Evolutionary conservation across 2,797 vertebrate genomes (phyloP).

Genomic region (Lerista edwardsae): DNA sequence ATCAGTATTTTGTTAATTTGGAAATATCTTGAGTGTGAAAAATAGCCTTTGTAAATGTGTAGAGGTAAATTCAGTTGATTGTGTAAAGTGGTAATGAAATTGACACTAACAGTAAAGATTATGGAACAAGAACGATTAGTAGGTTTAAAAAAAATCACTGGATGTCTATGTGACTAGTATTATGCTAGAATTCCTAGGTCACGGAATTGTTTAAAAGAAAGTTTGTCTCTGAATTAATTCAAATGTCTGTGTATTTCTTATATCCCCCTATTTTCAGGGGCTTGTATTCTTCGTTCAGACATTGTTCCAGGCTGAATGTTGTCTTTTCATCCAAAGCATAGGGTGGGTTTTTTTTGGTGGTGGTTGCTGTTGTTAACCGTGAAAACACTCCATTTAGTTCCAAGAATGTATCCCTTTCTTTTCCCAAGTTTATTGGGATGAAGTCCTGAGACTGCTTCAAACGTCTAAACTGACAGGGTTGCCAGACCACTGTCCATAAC

Average conservation of each 20-base stretch:
- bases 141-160: slow-evolving; percentile 43
- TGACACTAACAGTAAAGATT: slow-evolving; percentile 44
- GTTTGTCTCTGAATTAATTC: slow-evolving; percentile 42
- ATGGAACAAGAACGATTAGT: slow-evolving; percentile 40
- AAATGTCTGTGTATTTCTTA: slow-evolving; percentile 65
- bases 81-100: slow-evolving; percentile 60
- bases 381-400: slow-evolving; percentile 48
- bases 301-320: slow-evolving; percentile 50
- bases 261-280: slow-evolving; percentile 69
- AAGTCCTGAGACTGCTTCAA: slow-evolving; percentile 53
- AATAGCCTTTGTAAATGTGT: slow-evolving; percentile 36
- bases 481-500: slow-evolving; percentile 35
- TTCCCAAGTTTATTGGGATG: slow-evolving; percentile 43
- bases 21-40: slow-evolving; percentile 33
- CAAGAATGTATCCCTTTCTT: slow-evolving; percentile 39
- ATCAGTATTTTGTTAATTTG: slow-evolving; percentile 36
- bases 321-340: slow-evolving; percentile 42
- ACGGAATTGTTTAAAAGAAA: slow-evolving; percentile 32
- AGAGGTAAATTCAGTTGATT: slow-evolving; percentile 28
- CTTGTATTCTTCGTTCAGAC: slow-evolving; percentile 59
- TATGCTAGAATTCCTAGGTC: slow-evolving; percentile 53
- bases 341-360: background rate
- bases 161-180: slow-evolving; percentile 43
- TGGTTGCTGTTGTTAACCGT: slow-evolving; percentile 43
- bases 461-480: slow-evolving; percentile 41